Conservation (phyloP, 2,113 vertebrate genomes). For the Anser cygnoides region DNA sequence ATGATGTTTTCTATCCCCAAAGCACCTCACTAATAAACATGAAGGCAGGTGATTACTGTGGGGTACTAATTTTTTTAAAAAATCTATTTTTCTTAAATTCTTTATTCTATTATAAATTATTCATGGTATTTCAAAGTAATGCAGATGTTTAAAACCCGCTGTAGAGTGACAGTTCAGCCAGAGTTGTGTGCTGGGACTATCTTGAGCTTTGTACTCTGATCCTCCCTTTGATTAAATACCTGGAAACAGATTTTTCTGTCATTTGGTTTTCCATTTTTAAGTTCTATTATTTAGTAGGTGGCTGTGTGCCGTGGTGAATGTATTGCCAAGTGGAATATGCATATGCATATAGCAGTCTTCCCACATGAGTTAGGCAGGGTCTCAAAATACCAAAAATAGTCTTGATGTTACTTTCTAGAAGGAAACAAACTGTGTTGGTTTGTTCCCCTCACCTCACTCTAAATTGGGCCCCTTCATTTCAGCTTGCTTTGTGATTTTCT, state of each 20-base stretch:
- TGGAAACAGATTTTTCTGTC: constrained; percentile 70
- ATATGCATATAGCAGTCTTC: constrained; percentile 71
- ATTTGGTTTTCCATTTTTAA: constrained; percentile 75
- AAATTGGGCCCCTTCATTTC: constrained; percentile 42
- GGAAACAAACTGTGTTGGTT: constrained; percentile 63
- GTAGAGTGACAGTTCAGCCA: constrained; percentile 71
- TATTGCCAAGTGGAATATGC: constrained; percentile 70
- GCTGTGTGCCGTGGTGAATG: constrained; percentile 58
- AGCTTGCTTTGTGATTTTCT: constrained; percentile 34
- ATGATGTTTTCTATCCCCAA: constrained; percentile 58
- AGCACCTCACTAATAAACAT: constrained; percentile 2
- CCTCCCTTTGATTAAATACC: constrained; percentile 68
- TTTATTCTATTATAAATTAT: constrained; percentile 68
- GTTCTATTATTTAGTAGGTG: constrained; percentile 73
- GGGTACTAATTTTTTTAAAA: constrained; percentile 16
- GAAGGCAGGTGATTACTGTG: constrained; percentile 50
- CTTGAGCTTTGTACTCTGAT: constrained; percentile 49
- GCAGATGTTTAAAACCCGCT: constrained; percentile 76
- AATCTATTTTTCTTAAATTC: constrained; percentile 62
- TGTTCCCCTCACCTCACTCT: constrained; percentile 29
- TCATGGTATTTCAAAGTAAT: constrained; percentile 74
- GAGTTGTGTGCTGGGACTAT: constrained; percentile 49
- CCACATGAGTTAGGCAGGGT: constrained; percentile 72
- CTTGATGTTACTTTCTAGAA: constrained; percentile 70
- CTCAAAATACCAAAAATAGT: constrained; percentile 77